These are phyloP conservation scores for Megalurothrips usitatus DNA, from an alignment of 2,888 invertebrate species.

Conservation along the genomic window DNA sequence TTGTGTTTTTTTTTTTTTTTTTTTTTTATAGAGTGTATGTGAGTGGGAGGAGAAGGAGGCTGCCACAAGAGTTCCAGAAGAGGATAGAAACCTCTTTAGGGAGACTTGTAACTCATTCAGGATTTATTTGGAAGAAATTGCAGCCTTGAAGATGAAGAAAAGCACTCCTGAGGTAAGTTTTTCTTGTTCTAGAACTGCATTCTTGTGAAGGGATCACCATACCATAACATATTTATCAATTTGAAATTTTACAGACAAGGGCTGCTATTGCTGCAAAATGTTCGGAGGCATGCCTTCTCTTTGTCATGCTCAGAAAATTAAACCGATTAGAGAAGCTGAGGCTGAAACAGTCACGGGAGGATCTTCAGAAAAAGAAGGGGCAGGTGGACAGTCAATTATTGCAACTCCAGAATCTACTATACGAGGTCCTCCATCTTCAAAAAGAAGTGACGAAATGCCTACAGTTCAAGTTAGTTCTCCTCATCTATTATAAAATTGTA, in stretches of 20 bases:
- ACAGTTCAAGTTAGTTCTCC: slow-evolving; percentile 72
- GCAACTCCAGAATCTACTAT: slow-evolving; percentile 86
- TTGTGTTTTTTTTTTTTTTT: slow-evolving; percentile 27
- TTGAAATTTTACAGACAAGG: slow-evolving; percentile 36
- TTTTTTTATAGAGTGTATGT: slow-evolving; percentile 57
- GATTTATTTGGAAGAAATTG: slow-evolving; percentile 63
- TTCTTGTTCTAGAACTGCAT: slow-evolving; percentile 31
- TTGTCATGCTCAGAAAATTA: slow-evolving; percentile 81
- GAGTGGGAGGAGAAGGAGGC: slow-evolving; percentile 73
- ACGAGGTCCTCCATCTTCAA: slow-evolving; percentile 89
- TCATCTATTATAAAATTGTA: neutral
- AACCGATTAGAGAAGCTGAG: slow-evolving; percentile 87
- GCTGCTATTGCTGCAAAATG: slow-evolving; percentile 57
- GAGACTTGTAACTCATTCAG: slow-evolving; percentile 67
- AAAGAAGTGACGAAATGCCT: slow-evolving; percentile 93
- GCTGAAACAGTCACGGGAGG: slow-evolving; percentile 75
- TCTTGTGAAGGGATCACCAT: neutral
- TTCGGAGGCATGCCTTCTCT: slow-evolving; percentile 67
- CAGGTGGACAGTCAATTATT: slow-evolving; percentile 86
- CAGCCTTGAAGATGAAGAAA: slow-evolving; percentile 58
- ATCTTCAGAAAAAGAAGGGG: slow-evolving; percentile 75
- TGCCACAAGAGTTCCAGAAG: slow-evolving; percentile 57
- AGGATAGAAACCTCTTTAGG: slow-evolving; percentile 63
- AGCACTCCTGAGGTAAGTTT: slow-evolving; percentile 35
- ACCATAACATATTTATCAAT: neutral